A percentile compares a stretch with the other conserved stretches of the same genome.
Evolutionary conservation across 2,113 vertebrate genomes (phyloP).

Genomic region (Microcebus griseorufus): DNA sequence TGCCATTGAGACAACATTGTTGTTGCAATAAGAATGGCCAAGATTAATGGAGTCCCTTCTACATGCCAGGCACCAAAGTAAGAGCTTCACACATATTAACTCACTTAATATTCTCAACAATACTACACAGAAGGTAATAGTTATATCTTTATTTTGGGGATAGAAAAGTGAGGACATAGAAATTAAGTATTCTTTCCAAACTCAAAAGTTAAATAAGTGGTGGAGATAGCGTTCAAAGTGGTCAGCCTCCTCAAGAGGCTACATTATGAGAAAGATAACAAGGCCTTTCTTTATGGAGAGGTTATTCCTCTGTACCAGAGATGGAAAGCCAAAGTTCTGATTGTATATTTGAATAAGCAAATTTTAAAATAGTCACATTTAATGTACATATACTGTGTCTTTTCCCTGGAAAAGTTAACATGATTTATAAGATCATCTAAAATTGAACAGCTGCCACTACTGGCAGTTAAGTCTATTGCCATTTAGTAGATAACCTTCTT

Average conservation of each 20-base stretch:
- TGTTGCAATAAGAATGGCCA: too few species aligned
- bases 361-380: neutral
- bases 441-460: neutral
- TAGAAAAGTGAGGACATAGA: neutral
- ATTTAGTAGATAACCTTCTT: constrained; percentile 39
- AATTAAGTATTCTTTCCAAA: neutral
- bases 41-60: too few species aligned
- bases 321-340: neutral
- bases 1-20: too few species aligned
- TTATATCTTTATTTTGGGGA: neutral
- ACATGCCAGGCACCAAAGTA: too few species aligned
- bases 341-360: neutral
- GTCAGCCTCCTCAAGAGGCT: accelerated
- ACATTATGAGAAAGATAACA: accelerated
- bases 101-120: neutral
- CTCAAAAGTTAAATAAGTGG: neutral
- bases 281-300: neutral
- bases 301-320: neutral
- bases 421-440: neutral
- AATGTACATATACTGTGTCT: neutral
- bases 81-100: too few species aligned
- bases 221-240: neutral
- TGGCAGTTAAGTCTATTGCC: neutral
- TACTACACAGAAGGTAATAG: neutral
- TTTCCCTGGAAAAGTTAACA: neutral